Percentiles rank a stretch among this genome's conserved stretches.
Evolutionary conservation across 2,888 invertebrate genomes (phyloP).

Genomic region (Caenorhabditis wallacei): DNA sequence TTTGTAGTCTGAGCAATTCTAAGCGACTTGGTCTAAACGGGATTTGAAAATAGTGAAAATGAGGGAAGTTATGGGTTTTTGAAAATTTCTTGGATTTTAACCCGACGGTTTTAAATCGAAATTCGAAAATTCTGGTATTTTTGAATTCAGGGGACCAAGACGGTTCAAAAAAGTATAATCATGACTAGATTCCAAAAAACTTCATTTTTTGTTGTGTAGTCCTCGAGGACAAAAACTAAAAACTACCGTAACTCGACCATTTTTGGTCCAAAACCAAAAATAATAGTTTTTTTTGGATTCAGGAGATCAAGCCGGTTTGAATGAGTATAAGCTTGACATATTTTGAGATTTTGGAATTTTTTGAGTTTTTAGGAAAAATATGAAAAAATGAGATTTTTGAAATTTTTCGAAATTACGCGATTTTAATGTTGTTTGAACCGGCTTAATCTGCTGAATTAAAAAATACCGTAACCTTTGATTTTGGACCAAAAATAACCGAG

Average conservation of each 20-base stretch:
- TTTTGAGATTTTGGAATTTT: too few relatives aligned
- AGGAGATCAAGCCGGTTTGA: too few relatives aligned
- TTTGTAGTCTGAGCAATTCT: too few relatives aligned
- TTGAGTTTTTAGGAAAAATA: neutral
- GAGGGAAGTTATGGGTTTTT: too few relatives aligned
- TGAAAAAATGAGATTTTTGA: neutral
- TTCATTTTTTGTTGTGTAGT: too few relatives aligned
- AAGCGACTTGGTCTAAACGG: too few relatives aligned
- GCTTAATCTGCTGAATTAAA: neutral
- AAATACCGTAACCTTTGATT: neutral
- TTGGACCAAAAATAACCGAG: neutral
- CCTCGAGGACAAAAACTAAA: too few relatives aligned
- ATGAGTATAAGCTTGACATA: too few relatives aligned
- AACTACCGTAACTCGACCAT: too few relatives aligned
- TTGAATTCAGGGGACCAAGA: neutral
- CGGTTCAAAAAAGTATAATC: neutral
- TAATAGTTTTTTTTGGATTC: too few relatives aligned
- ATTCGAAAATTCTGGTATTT: neutral
- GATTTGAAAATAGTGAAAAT: too few relatives aligned
- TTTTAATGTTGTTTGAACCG: constrained; percentile 2
- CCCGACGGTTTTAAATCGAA: neutral
- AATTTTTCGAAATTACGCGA: neutral
- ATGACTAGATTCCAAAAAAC: neutral
- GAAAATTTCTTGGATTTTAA: neutral
- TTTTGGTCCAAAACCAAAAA: too few relatives aligned